phyloP scores from a whole-genome alignment of 1,140 invertebrate species.

The Meloidogyne hapla region DNA sequence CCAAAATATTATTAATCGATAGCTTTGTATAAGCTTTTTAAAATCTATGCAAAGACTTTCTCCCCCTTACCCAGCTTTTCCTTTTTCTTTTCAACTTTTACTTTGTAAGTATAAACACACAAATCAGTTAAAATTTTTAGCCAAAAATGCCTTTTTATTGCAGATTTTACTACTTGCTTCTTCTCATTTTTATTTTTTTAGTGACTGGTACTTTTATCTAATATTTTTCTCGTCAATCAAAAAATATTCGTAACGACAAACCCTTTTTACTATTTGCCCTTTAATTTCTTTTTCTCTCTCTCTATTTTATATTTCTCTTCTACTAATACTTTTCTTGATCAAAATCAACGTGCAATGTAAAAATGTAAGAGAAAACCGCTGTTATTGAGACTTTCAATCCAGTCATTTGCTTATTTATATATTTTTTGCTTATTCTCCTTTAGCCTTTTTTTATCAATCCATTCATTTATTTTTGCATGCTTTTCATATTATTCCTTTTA shows the following conservation, averaged over 20 bases:
- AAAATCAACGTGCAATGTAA: neutral
- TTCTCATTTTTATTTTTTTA: constrained; percentile 12
- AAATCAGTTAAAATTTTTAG: too few relatives aligned
- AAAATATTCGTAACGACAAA: neutral
- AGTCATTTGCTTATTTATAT: too few relatives aligned
- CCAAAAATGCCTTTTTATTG: neutral
- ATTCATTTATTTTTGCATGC: constrained; percentile 2
- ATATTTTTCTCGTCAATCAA: neutral
- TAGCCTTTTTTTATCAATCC: constrained; percentile 3
- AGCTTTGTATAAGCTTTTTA: too few relatives aligned
- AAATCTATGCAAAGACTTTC: too few relatives aligned
- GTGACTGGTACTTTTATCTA: neutral
- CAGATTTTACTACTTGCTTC: neutral
- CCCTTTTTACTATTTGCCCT: constrained; percentile 3
- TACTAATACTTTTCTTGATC: neutral
- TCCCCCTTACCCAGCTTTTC: too few relatives aligned
- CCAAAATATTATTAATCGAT: too few relatives aligned
- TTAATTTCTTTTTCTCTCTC: neutral
- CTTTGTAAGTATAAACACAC: too few relatives aligned
- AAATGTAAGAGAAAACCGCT: neutral
- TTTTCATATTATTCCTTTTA: neutral
- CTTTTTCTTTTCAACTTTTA: too few relatives aligned
- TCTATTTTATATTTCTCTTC: neutral
- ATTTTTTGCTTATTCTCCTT: neutral
- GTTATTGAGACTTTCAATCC: constrained; percentile 9